A percentile compares a stretch with the other conserved stretches of the same genome.
Conservation (phyloP, 1,140 invertebrate species). For the Panagrolaimus sp. region DNA sequence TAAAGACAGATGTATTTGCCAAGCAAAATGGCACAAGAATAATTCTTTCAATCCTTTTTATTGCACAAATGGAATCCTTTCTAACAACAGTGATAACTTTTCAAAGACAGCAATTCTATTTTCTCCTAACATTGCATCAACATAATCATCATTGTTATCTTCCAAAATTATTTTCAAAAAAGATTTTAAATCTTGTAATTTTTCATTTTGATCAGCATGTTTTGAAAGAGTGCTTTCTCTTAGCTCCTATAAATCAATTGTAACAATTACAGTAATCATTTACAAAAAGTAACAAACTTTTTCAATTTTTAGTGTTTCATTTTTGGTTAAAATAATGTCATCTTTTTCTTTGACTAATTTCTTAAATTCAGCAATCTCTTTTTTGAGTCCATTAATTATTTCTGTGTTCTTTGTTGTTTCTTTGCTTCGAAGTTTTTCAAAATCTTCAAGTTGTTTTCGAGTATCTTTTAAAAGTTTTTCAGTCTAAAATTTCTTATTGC, state of each 20-base stretch:
- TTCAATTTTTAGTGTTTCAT: conserved; percentile 18
- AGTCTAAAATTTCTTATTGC: conserved; percentile 8
- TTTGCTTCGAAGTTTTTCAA: conserved; percentile 22
- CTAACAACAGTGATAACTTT: conserved; percentile 15
- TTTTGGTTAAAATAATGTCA: neutral
- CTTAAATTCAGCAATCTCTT: neutral
- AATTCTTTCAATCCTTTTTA: no score
- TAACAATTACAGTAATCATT: no score
- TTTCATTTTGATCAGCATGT: conserved; percentile 21
- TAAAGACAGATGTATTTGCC: no score
- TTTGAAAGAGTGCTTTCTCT: neutral
- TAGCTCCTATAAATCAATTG: neutral
- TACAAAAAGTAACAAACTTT: neutral
- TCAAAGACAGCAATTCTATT: conserved; percentile 24
- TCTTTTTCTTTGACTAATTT: neutral
- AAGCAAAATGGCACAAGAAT: neutral
- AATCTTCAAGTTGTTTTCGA: conserved; percentile 25
- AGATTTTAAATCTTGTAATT: conserved; percentile 19
- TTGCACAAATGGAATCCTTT: conserved; percentile 17
- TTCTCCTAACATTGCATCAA: conserved; percentile 31
- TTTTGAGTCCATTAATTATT: conserved; percentile 4
- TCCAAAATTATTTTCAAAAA: conserved; percentile 26
- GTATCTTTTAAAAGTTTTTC: conserved; percentile 22
- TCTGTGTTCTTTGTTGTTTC: conserved; percentile 11
- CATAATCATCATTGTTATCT: conserved; percentile 30